Evolutionary conservation across 2,113 vertebrate species (phyloP).

Genomic region (Siniperca chuatsi): DNA sequence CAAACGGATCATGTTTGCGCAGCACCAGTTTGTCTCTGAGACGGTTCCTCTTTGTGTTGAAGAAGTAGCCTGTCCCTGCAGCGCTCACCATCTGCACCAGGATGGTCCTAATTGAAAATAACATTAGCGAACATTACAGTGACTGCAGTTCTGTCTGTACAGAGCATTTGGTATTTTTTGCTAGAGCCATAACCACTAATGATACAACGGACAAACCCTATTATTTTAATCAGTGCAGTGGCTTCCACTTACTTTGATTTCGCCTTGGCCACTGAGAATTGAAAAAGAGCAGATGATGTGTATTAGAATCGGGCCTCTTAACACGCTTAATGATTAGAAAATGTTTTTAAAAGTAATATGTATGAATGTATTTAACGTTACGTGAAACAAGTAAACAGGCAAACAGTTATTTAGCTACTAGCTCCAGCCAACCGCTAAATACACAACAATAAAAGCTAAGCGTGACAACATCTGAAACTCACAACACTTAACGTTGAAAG

Average conservation of each 20-base stretch:
- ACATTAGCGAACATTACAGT: not conserved
- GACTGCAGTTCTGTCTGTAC: not conserved
- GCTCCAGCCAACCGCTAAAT: not conserved
- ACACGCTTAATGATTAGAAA: not conserved
- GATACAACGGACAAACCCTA: not conserved
- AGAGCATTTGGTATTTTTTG: no score
- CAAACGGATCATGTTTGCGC: conserved; percentile 92
- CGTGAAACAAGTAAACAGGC: not conserved
- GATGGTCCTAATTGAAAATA: conserved; percentile 82
- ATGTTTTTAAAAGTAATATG: not conserved
- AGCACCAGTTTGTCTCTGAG: conserved; percentile 91
- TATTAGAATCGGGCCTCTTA: not conserved
- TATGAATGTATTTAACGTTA: not conserved
- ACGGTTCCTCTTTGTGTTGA: conserved; percentile 90
- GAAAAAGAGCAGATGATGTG: conserved; percentile 16
- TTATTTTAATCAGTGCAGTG: not conserved
- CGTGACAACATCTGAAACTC: not conserved
- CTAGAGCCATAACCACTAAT: not conserved
- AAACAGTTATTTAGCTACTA: not conserved
- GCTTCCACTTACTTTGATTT: conserved; percentile 86
- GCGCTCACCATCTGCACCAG: conserved; percentile 95
- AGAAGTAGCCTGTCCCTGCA: conserved; percentile 91
- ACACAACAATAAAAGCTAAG: not conserved
- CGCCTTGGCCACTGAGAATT: conserved; percentile 82
- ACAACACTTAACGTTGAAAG: not conserved